Base-by-base conservation (phyloP, 2,797 vertebrate species). In the Halcyon leucocephala region DNA sequence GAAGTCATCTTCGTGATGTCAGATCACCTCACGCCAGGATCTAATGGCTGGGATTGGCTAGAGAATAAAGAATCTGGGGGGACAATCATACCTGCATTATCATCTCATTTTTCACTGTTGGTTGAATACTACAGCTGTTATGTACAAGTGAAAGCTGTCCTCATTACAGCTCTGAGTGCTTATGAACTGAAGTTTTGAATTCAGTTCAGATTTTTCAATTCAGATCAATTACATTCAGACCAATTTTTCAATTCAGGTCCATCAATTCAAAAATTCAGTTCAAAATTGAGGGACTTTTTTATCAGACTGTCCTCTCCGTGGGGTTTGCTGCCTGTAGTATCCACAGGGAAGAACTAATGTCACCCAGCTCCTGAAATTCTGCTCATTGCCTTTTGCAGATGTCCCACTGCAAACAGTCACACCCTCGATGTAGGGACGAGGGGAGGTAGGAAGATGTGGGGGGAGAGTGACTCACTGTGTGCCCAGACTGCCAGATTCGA, bases 401-500 rank as follows among this genome's bases (percentile, higher is more conserved):
- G 92, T 92, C n/a, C 19, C 35, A 24, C 10, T 28, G 85, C 77
- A 82, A 93, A 95, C 58, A 89, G 76, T 71, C 87, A 84, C 73
- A 55, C 82, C 92, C 81, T 91, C 29, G 9, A 2, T 1, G 31
- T 11, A 55, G 62, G 71, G 31, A 2, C 5, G 42, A 71, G 77
- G 46, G 69, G 55, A 86, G 16, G 28, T 20, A 14, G 85, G 82
- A 78, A 95, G 90, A 84, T 46, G 86, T 35, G 4, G 77, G 71
- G 89, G 86, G 69, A 88, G 80, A 76, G 80, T 97, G 97, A 98
- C 96, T 97, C 95, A 89, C 89, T 86, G 46, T 95, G 71, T 65
- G 90, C 94, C 95, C 97, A 97, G 98, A 96, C 97, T 82, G 82
- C 71, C 94, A 76, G 90, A 71, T 95, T n/a, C 79, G 90, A 94